Percentiles rank a stretch among this genome's conserved stretches.
phyloP scores from a whole-genome alignment of 2,797 vertebrate species.

The Hydrolagus colliei region DNA sequence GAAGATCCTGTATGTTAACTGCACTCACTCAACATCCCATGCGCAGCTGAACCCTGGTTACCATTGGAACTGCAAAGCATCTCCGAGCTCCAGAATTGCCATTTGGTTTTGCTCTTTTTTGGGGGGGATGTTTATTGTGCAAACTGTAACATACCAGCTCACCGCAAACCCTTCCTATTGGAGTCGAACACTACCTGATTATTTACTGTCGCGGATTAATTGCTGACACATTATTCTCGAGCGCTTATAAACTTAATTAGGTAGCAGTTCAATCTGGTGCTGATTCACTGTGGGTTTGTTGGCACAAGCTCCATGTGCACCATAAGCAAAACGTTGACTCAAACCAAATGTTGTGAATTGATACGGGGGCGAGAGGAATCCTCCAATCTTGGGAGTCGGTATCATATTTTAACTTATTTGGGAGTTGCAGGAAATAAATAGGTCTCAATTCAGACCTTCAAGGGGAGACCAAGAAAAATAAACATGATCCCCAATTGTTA shows the following conservation, averaged over 20 bases:
- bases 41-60: background rate
- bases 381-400: background rate
- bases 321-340: constrained; percentile 27
- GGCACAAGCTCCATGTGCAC: constrained; percentile 10
- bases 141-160: background rate
- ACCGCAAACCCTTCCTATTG: constrained; percentile 4
- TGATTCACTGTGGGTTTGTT: constrained; percentile 16
- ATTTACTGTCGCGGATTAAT: constrained; percentile 24
- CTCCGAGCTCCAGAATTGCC: background rate
- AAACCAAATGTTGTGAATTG: constrained; percentile 19
- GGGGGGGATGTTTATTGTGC: background rate
- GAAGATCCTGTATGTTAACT: background rate
- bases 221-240: constrained; percentile 24
- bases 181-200: constrained; percentile 20
- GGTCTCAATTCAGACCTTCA: background rate
- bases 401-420: background rate
- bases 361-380: constrained; percentile 9
- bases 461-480: too few species aligned
- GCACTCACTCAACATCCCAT: background rate
- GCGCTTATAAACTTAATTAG: constrained; percentile 21
- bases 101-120: constrained; percentile 14
- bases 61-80: background rate
- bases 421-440: constrained; percentile 10
- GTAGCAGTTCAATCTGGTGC: constrained; percentile 17
- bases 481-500: too few species aligned